phyloP scores from a whole-genome alignment of 1,140 invertebrate genomes.

The Drosophila orosa region DNA sequence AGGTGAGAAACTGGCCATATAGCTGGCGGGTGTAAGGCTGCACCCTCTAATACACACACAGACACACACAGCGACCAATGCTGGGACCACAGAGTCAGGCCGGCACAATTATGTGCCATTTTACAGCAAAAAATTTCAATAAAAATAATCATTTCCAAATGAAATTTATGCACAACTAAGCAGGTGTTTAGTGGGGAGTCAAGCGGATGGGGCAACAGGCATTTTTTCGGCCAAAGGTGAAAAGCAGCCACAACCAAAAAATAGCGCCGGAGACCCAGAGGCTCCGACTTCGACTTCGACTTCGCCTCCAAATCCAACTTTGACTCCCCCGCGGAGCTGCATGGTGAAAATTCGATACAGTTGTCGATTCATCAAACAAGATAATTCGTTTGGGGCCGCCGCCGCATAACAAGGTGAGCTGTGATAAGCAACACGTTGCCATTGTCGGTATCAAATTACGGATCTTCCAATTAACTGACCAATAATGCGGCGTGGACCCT shows the following conservation, averaged over 20 bases:
- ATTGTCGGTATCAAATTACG: conserved; percentile 71
- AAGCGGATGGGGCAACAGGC: conserved; percentile 33
- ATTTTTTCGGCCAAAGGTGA: conserved; percentile 34
- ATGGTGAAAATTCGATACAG: conserved; percentile 73
- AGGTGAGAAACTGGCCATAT: conserved; percentile 81
- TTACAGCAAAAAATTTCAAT: conserved; percentile 73
- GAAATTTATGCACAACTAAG: conserved; percentile 78
- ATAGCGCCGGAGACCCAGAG: conserved; percentile 4
- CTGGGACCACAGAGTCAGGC: conserved; percentile 39
- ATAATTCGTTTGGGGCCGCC: conserved; percentile 61
- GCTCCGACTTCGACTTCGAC: background rate
- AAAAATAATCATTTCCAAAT: conserved; percentile 74
- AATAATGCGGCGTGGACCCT: conserved; percentile 75
- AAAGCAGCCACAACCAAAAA: conserved; percentile 8
- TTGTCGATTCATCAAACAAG: conserved; percentile 82
- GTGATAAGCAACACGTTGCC: conserved; percentile 80
- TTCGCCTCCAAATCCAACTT: background rate
- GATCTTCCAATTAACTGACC: conserved; percentile 80
- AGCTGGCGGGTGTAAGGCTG: conserved; percentile 68
- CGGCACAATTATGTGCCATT: conserved; percentile 75
- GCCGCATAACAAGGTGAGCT: conserved; percentile 43
- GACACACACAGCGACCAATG: conserved; percentile 10
- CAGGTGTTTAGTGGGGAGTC: conserved; percentile 75
- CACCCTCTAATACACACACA: conserved; percentile 59
- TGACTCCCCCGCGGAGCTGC: conserved; percentile 31